Conservation (phyloP, 2,113 vertebrate species). For the Cinclus cinclus region DNA sequence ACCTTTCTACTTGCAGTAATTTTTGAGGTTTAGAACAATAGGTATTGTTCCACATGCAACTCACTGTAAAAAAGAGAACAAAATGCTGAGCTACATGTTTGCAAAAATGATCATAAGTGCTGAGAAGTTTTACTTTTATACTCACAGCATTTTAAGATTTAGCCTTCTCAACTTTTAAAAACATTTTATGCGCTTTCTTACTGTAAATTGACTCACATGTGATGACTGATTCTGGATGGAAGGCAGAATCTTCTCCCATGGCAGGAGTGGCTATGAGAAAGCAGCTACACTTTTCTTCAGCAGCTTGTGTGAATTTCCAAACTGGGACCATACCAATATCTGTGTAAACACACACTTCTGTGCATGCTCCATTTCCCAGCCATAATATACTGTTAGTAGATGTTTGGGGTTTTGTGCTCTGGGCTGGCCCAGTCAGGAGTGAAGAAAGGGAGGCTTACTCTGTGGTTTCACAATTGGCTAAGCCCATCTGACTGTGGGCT, state of each 20-base stretch:
- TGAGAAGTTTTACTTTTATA: not conserved
- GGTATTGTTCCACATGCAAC: not conserved
- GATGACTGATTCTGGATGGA: not conserved
- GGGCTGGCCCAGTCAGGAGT: not conserved
- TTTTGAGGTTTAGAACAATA: not conserved
- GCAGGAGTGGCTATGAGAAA: not conserved
- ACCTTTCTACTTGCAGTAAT: not conserved
- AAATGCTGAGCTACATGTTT: not conserved
- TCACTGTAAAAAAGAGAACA: not conserved
- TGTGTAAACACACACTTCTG: not conserved
- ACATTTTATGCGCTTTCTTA: not conserved
- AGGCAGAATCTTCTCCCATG: not conserved
- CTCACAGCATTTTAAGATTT: not conserved
- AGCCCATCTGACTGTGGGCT: not conserved
- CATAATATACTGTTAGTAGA: not conserved
- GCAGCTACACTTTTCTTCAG: not conserved
- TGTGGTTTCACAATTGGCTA: constrained; percentile 33
- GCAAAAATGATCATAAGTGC: not conserved
- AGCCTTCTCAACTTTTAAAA: not conserved
- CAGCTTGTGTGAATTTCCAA: not conserved
- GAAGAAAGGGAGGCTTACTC: constrained; percentile 23
- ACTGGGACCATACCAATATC: not conserved
- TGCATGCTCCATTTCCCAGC: not conserved
- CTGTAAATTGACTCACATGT: not conserved
- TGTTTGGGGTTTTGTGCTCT: constrained; percentile 13